These are phyloP conservation scores for Acipenser oxyrinchus DNA, from an alignment of 2,797 vertebrate genomes.

Conservation along the genomic window DNA sequence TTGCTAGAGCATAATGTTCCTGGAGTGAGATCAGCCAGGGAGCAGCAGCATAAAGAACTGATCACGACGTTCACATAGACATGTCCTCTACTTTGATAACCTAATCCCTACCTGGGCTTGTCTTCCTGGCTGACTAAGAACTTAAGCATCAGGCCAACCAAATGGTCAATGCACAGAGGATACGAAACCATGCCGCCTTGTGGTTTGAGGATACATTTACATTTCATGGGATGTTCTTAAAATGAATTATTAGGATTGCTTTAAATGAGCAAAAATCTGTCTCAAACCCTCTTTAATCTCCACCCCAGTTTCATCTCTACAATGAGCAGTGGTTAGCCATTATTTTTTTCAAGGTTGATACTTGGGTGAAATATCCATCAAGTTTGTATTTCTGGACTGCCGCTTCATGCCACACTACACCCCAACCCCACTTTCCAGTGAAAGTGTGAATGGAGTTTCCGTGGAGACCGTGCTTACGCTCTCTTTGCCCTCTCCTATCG, in stretches of 20 bases:
- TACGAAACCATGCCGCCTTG: constrained; percentile 54
- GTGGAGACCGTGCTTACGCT: not conserved
- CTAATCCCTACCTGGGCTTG: constrained; percentile 33
- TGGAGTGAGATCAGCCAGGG: constrained; percentile 7
- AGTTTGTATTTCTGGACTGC: too few species aligned
- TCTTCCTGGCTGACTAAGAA: constrained; percentile 37
- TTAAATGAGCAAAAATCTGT: too few species aligned
- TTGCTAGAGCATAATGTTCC: constrained; percentile 27
- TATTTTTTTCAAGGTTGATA: too few species aligned
- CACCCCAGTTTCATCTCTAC: too few species aligned
- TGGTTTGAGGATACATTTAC: constrained; percentile 32
- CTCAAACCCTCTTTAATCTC: too few species aligned
- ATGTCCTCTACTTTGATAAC: constrained; percentile 32
- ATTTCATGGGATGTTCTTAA: too few species aligned
- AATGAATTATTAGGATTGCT: too few species aligned
- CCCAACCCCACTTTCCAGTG: not conserved
- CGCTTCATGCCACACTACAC: not conserved
- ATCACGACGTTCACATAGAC: constrained; percentile 41
- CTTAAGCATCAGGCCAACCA: constrained; percentile 31
- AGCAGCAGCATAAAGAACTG: constrained; percentile 35
- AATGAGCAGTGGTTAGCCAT: too few species aligned
- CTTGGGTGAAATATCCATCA: too few species aligned
- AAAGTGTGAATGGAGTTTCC: constrained; percentile 4
- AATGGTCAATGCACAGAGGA: constrained; percentile 42
- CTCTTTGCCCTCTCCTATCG: not conserved